phyloP scores from a whole-genome alignment of 2,113 vertebrate species.

The Pan troglodytes region DNA sequence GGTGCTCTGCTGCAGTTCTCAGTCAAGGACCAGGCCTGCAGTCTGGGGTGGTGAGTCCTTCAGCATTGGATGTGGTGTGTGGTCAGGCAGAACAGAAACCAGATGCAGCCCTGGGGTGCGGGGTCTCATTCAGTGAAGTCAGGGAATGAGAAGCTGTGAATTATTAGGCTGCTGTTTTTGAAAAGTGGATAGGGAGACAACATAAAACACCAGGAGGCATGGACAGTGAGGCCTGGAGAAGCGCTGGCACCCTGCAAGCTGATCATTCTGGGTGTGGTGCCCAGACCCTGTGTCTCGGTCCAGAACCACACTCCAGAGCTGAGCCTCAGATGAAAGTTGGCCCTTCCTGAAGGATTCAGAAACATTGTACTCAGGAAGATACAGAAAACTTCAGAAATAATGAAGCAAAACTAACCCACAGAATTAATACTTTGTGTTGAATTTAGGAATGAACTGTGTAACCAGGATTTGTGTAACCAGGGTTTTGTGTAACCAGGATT shows the following conservation, averaged over 20 bases:
- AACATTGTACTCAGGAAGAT: not conserved
- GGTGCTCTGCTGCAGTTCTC: accelerated
- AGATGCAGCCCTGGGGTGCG: not conserved
- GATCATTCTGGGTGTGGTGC: too few species aligned
- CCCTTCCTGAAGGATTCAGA: not conserved
- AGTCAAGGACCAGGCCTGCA: not conserved
- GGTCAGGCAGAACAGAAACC: not conserved
- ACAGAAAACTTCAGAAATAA: not conserved
- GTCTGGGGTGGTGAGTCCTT: not conserved
- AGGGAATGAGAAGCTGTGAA: not conserved
- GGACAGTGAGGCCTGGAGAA: too few species aligned
- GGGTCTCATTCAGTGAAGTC: too few species aligned
- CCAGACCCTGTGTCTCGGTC: not conserved
- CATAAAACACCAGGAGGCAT: not conserved
- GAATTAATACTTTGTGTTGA: not conserved
- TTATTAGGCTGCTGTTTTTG: not conserved
- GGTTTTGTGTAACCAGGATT: too few species aligned
- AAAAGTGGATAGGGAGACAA: not conserved
- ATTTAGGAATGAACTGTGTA: not conserved
- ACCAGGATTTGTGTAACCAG: too few species aligned
- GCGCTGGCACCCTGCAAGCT: not conserved
- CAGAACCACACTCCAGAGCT: not conserved
- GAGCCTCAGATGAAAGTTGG: not conserved
- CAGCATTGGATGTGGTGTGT: not conserved
- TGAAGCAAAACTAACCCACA: not conserved